These are phyloP conservation scores for Anguilla obscura DNA, from an alignment of 2,797 vertebrate species.

Conservation along the genomic window DNA sequence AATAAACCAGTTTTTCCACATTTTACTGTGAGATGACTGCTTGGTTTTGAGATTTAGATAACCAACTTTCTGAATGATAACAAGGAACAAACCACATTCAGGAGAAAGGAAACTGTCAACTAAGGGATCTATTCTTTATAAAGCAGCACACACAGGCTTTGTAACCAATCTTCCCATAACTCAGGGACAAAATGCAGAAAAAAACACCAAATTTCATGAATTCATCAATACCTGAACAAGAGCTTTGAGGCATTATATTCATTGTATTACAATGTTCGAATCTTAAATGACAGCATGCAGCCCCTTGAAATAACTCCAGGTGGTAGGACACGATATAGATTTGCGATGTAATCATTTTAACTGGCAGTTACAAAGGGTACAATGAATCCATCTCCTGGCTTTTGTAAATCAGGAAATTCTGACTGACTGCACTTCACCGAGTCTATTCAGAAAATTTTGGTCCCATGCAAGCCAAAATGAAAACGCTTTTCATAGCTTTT, in stretches of 20 bases:
- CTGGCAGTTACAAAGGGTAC: not conserved
- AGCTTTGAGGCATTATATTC: not conserved
- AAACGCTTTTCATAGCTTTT: not conserved
- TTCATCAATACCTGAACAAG: not conserved
- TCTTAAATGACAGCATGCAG: not conserved
- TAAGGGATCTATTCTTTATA: not conserved
- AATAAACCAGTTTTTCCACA: not conserved
- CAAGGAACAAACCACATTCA: not conserved
- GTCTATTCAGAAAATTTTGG: not conserved
- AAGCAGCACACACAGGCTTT: not conserved
- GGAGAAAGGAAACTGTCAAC: not conserved
- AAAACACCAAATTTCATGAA: not conserved
- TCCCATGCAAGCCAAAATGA: not conserved
- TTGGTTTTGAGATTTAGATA: not conserved
- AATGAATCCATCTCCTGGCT: not conserved
- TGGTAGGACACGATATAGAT: not conserved
- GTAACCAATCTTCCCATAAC: not conserved
- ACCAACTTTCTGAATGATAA: not conserved
- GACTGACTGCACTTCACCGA: slow-evolving; percentile 6
- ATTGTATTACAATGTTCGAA: not conserved
- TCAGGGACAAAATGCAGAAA: not conserved
- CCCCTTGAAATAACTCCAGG: not conserved
- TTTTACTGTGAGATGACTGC: too few relatives aligned
- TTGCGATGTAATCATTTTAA: not conserved
- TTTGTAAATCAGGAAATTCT: not conserved